Base-by-base conservation (phyloP, 2,888 invertebrate species). In the Sarcophaga carnaria region DNA sequence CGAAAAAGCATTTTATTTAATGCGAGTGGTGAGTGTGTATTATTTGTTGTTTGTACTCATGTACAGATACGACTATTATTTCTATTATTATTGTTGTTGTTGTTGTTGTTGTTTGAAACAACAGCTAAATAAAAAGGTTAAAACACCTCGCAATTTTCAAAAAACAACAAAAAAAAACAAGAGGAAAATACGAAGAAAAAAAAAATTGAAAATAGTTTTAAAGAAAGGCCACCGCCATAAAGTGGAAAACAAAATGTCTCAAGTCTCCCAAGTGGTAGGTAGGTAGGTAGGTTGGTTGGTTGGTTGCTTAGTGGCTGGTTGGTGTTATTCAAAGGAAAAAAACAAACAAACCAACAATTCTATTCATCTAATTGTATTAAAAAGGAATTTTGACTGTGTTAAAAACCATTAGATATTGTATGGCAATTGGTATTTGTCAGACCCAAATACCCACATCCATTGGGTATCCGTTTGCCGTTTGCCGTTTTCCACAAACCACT, bases 61-160 rank as follows among this genome's bases (percentile, higher is more conserved):
- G 54, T 54, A 54, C 54, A 14, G 54, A 54, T 54, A 54, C 12
- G 17, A 54, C 54, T 12, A 54, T 17, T 54, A 54, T 54, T 54
- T 14, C 17, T 54, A 12, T 54, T 54, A 54, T 54, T 54, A 17
- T 54, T 54, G 17, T 12, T 54, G 8, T 10, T 37, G 37, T 8
- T 37, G 2, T 10, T 37, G 37, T 79, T 83, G 78, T 83, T 78
- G 62, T 74, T 37, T 79, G 22, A 17, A 47, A 67, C 22, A 77
- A 72, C 49, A 85, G 67, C 54, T 74, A 81, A 64, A 74, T 78
- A 74, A 81, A 54, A 81, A 80, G 77, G 74, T 85, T 78, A 74
- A 74, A 81, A 84, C 71, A 84, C 75, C 80, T 84, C 49, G 71
- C 84, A 84, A 84, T 84, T 80, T 70, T 70, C 60, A 14, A 49